Base-by-base conservation (phyloP, 1,140 invertebrate genomes). In the Panagrolaimus sp. region DNA sequence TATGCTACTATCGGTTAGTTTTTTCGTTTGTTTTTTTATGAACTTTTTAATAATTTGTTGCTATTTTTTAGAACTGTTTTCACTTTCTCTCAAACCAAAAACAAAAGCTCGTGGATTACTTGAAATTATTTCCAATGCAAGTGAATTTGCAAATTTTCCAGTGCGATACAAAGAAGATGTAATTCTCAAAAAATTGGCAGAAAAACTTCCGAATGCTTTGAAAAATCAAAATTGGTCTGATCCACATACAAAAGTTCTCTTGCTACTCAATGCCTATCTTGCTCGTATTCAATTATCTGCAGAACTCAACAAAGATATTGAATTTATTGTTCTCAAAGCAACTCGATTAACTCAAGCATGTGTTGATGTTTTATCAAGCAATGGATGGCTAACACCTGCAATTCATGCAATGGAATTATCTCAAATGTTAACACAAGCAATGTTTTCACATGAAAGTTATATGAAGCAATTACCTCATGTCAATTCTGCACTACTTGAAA, bases 381-480 rank as follows among this genome's bases (percentile, higher is more conserved):
- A 96, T 80, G 95, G 96, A 38, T 99, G 96, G 96, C 85, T 98
- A 14, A 90, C 91, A 0, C 96, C 96, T 0, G 96, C 95, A 9
- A 91, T 99, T 25, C 92, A 95, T 61, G 94, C 96, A 76, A 99
- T 99, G 96, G 96, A 98, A 85, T 85, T 99, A 68, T 93, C 96
- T 0, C 96, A 98, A 84, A 99, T 98, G 95, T 91, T 96, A 0
- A 98, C 96, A 0, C 96, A 99, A 85, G 95, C 94, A 2, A 96
- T 98, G 93, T 98, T 96, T 93, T 92, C 90, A 67, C 98, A 96
- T 84, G 96, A 98, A 83, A 95, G 92, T 0, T 96, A 96, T 82
- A 86, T 99, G 53, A 92, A 96, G 78, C 96, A 99, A 79, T 83
- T 99, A 71, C 96, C 96, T 4, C 94, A 98, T 84, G 98, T 98